phyloP scores from a whole-genome alignment of 2,888 invertebrate genomes.

The Neuroscelio doddi region DNA sequence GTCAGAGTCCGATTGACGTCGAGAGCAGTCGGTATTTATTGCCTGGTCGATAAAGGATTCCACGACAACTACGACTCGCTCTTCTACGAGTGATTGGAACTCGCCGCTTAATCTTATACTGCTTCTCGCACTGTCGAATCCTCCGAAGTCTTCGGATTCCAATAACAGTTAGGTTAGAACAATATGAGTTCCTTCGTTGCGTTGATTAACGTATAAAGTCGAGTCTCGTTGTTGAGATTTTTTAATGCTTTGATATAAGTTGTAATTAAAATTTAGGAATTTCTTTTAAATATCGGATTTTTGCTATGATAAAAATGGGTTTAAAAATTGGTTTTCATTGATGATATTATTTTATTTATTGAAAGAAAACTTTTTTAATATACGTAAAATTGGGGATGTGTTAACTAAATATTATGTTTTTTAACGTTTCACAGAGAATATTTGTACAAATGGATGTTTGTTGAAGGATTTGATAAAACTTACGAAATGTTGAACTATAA shows the following conservation, averaged over 20 bases:
- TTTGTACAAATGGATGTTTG: too few relatives aligned
- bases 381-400: too few relatives aligned
- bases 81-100: conserved; percentile 27
- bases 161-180: conserved; percentile 16
- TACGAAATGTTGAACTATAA: too few relatives aligned
- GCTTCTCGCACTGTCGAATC: conserved; percentile 14
- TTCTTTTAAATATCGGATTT: too few relatives aligned
- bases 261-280: too few relatives aligned
- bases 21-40: conserved; percentile 56
- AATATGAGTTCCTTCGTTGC: background rate
- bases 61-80: conserved; percentile 29
- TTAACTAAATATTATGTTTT: too few relatives aligned
- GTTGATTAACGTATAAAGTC: background rate
- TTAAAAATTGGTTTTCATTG: background rate
- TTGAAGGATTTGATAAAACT: too few relatives aligned
- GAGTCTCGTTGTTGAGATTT: background rate
- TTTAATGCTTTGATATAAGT: background rate
- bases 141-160: conserved; percentile 29
- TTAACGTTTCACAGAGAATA: too few relatives aligned
- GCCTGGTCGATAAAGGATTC: conserved; percentile 44
- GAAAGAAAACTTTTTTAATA: too few relatives aligned
- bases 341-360: too few relatives aligned
- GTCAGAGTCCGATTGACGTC: conserved; percentile 60
- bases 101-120: conserved; percentile 35
- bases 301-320: background rate